Percentiles rank a stretch among this genome's conserved stretches.
These are phyloP conservation scores for Acanthopleura granulata DNA, from an alignment of 2,888 invertebrate species.

Conservation along the genomic window DNA sequence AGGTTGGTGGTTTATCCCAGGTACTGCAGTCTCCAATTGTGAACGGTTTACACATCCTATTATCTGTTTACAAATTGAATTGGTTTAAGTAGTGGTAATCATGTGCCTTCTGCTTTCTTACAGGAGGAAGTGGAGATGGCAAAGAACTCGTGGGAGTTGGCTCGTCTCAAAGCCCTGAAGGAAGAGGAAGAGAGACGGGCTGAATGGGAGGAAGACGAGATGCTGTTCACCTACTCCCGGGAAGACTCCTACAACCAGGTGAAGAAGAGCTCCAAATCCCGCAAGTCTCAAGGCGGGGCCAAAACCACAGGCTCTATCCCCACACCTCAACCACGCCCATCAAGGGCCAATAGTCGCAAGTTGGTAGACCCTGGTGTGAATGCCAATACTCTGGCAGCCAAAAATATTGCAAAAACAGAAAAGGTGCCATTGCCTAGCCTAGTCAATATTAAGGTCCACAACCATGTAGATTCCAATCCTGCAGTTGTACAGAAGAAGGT, in stretches of 20 bases:
- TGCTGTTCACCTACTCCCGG: slow-evolving; percentile 81
- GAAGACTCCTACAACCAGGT: slow-evolving; percentile 89
- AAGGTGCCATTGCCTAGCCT: background rate
- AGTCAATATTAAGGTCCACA: background rate
- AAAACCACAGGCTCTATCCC: background rate
- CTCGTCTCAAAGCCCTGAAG: slow-evolving; percentile 73
- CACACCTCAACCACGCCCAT: slow-evolving; percentile 2
- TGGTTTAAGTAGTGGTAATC: background rate
- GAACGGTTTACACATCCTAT: background rate
- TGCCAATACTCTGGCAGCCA: background rate
- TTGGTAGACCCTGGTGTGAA: background rate
- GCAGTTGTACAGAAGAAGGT: background rate
- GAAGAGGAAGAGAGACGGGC: slow-evolving; percentile 72
- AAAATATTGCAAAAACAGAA: background rate
- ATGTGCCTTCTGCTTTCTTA: slow-evolving; percentile 22
- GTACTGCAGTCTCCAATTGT: background rate
- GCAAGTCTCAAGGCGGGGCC: slow-evolving; percentile 9
- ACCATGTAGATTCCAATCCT: background rate
- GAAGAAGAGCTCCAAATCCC: slow-evolving; percentile 66
- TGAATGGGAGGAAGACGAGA: slow-evolving; percentile 72
- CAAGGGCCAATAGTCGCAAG: background rate
- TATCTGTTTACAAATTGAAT: background rate
- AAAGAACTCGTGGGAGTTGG: slow-evolving; percentile 89
- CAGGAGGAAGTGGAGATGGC: slow-evolving; percentile 77
- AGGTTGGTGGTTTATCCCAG: too few species aligned